These are phyloP conservation scores for Rhinichthys klamathensis DNA, from an alignment of 2,113 vertebrate species.

Conservation along the genomic window DNA sequence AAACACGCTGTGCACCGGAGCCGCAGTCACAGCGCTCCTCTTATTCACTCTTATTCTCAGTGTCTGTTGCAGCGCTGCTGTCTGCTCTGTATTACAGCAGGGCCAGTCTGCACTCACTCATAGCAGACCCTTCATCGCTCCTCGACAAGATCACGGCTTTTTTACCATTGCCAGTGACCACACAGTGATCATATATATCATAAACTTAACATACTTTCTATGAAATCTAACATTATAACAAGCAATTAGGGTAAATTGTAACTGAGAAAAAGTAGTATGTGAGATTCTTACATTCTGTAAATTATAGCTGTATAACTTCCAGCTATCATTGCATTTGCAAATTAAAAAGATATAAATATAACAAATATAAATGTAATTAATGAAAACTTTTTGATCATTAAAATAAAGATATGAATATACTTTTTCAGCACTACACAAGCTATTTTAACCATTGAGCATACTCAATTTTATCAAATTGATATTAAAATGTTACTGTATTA, in stretches of 20 bases:
- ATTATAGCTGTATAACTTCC: background rate
- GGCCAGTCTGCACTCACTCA: slow-evolving; percentile 54
- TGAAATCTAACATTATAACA: background rate
- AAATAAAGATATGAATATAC: background rate
- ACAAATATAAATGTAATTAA: background rate
- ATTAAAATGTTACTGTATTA: background rate
- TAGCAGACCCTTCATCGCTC: slow-evolving; percentile 61
- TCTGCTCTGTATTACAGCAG: slow-evolving; percentile 63
- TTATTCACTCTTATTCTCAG: slow-evolving; percentile 55
- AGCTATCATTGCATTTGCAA: background rate
- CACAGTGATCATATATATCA: slow-evolving; percentile 40
- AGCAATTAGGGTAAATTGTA: background rate
- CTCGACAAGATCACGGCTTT: slow-evolving; percentile 60
- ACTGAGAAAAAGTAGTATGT: background rate
- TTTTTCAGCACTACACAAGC: background rate
- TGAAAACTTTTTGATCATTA: background rate
- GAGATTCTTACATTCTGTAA: background rate
- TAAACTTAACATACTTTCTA: background rate
- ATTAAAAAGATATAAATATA: background rate
- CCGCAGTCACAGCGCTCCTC: slow-evolving; percentile 35
- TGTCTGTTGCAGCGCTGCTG: slow-evolving; percentile 51
- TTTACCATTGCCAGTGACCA: slow-evolving; percentile 42
- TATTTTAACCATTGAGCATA: background rate
- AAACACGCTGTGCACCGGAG: slow-evolving; percentile 70
- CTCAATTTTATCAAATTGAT: background rate